Conservation (phyloP, 1,140 invertebrate genomes). For the Condylostylus longicornis region DNA sequence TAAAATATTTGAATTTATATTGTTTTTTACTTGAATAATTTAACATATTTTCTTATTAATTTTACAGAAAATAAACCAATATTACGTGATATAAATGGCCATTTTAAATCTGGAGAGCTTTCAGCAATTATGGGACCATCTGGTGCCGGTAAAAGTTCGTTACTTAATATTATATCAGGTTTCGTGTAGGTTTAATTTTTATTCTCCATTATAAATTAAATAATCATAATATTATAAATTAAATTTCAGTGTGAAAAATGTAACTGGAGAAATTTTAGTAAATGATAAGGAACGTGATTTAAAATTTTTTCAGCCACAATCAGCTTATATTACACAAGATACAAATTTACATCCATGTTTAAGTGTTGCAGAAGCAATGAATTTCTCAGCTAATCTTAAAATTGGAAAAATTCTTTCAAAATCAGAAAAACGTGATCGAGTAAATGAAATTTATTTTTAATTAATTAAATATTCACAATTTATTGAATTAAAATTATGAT, state of each 20-base stretch:
- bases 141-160: conserved; percentile 72
- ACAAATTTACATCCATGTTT: conserved; percentile 69
- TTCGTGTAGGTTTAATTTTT: conserved; percentile 42
- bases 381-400: conserved; percentile 75
- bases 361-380: conserved; percentile 73
- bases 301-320: conserved; percentile 63
- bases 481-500: conserved; percentile 1
- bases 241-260: conserved; percentile 13
- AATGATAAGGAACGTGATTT: conserved; percentile 58
- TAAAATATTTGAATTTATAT: no score
- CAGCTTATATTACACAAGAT: conserved; percentile 85
- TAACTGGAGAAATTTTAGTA: conserved; percentile 38
- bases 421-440: conserved; percentile 49
- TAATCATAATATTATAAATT: background rate
- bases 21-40: no score
- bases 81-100: conserved; percentile 37
- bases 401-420: conserved; percentile 46
- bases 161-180: conserved; percentile 60
- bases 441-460: conserved; percentile 33
- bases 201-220: background rate
- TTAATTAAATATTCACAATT: background rate
- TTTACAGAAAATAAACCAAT: conserved; percentile 39
- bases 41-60: no score
- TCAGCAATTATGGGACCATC: conserved; percentile 67
- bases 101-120: conserved; percentile 40